Base-by-base conservation (phyloP, 1,140 invertebrate genomes). In the Meteorus sp. region DNA sequence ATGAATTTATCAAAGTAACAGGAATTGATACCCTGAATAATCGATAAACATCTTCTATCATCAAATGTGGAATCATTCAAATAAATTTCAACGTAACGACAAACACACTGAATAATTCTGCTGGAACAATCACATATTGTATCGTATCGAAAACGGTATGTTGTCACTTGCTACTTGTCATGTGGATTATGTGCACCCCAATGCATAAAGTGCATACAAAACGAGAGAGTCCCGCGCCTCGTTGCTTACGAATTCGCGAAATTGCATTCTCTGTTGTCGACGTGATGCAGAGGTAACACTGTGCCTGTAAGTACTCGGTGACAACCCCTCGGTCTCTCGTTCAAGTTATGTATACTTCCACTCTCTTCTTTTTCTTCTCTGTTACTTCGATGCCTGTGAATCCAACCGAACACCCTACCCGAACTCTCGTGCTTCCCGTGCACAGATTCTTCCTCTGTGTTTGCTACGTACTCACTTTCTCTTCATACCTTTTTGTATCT, bases 211-310 rank as follows among this genome's bases (percentile, higher is more conserved):
- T 47, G 55, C 55, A 57, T 57, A 37, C 55, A 33, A 57, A 57
- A 57, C 44, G 43, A n/a, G n/a, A n/a, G n/a, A 47, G 55, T 57
- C 44, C 20, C 44, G 44, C 33, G 44, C 31, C 55, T 57, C 44
- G 55, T 57, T 57, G 55, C 55, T 33, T 31, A 33, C 55, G 45
- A 57, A 57, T 57, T 57, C 43, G 47, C 43, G 47, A 57, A 57
- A 57, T 57, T 57, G 55, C 55, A 57, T 57, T 57, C 55, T 57
- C 55, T n/a, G 47, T 45, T 45, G 55, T 57, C 55, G 29, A 57
- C 55, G 47, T 57, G 44, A 48, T 35, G 20, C 33, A 57, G 25
- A 35, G 19, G 25, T 19, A 19, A 22, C 29, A 45, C 29, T 7
- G 29, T 7, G 35, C 8, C 13, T 13, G 35, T 39, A 57, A 57